phyloP scores from a whole-genome alignment of 1,140 invertebrate species.

The Heliconius hermathena region DNA sequence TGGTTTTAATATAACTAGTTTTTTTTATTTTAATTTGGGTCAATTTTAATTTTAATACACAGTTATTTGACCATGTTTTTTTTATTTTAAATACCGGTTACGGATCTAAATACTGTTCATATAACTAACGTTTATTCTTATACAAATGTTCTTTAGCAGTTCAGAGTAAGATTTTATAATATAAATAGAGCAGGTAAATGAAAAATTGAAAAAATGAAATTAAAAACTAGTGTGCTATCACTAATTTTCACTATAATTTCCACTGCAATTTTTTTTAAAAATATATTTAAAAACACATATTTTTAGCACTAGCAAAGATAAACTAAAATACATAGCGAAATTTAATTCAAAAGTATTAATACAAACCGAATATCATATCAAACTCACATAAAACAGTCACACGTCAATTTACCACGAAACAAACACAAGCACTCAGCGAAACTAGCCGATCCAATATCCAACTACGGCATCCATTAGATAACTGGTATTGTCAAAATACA shows the following conservation, averaged over 20 bases:
- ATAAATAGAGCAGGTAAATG: too few species aligned
- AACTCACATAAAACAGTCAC: slow-evolving; percentile 31
- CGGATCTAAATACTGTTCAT: too few species aligned
- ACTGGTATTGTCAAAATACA: slow-evolving; percentile 75
- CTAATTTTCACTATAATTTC: too few species aligned
- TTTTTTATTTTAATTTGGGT: neutral
- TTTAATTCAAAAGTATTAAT: slow-evolving; percentile 22
- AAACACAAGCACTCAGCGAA: slow-evolving; percentile 44
- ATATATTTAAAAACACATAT: neutral
- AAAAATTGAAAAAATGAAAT: too few species aligned
- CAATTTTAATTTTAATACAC: neutral
- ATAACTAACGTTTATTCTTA: too few species aligned
- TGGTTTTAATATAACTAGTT: neutral
- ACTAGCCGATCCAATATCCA: slow-evolving; percentile 45
- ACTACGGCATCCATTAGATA: slow-evolving; percentile 73
- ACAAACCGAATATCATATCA: slow-evolving; percentile 22
- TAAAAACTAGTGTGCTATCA: too few species aligned
- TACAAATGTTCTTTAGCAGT: too few species aligned
- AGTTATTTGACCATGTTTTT: too few species aligned
- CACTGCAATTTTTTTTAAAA: too few species aligned
- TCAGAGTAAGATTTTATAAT: neutral
- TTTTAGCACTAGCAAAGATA: neutral
- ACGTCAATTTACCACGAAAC: slow-evolving; percentile 37
- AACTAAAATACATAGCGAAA: neutral
- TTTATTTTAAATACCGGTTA: too few species aligned